phyloP scores from a whole-genome alignment of 2,888 invertebrate genomes.

The Habroteleia sp. region DNA sequence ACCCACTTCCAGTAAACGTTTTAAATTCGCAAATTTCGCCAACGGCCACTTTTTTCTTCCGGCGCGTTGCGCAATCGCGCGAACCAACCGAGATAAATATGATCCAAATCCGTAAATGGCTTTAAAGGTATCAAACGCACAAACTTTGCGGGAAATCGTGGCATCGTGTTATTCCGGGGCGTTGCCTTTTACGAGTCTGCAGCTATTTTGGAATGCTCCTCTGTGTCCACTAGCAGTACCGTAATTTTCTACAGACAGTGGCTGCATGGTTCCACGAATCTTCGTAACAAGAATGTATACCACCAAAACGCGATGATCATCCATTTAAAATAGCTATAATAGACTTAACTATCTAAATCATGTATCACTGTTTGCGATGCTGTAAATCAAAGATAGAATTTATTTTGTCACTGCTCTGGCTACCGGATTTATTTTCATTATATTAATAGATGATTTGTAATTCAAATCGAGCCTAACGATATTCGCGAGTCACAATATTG shows the following conservation, averaged over 20 bases:
- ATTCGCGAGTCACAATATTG: no score
- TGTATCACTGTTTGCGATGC: conserved; percentile 15
- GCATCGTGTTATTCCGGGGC: conserved; percentile 65
- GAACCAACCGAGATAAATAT: no score
- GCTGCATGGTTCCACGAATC: conserved; percentile 65
- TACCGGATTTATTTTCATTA: not conserved
- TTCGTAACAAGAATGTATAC: conserved; percentile 59
- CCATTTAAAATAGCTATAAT: conserved; percentile 56
- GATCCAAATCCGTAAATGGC: conserved; percentile 44
- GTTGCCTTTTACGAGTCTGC: conserved; percentile 64
- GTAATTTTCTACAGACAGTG: conserved; percentile 65
- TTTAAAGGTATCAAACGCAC: conserved; percentile 44
- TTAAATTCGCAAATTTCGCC: no score
- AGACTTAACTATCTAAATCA: conserved; percentile 35
- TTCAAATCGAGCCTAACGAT: no score
- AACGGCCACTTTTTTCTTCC: no score
- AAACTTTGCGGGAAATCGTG: conserved; percentile 46
- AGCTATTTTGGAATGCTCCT: conserved; percentile 66
- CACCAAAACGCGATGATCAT: conserved; percentile 60
- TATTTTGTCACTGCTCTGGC: no score
- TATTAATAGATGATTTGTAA: no score
- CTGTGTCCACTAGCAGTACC: conserved; percentile 61
- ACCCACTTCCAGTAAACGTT: no score
- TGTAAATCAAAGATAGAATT: not conserved
- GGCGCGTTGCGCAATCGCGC: no score